These are phyloP conservation scores for Lasiurus cinereus DNA, from an alignment of 2,113 vertebrate species.

Conservation along the genomic window DNA sequence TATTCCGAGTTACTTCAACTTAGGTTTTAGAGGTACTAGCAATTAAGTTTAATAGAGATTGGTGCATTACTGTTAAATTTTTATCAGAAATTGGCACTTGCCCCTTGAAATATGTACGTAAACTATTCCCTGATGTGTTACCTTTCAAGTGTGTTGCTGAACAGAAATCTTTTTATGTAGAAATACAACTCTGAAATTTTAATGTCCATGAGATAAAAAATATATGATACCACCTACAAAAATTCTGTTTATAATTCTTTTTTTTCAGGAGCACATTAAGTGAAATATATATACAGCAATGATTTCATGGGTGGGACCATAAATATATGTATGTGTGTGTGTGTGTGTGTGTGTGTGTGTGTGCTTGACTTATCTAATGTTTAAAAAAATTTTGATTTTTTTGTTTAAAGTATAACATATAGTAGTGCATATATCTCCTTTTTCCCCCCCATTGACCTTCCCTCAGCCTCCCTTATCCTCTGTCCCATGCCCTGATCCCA, in stretches of 20 bases:
- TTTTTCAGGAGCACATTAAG: not conserved
- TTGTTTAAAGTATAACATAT: too few relatives aligned
- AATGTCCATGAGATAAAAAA: slow-evolving; percentile 60
- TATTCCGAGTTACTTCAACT: slow-evolving; percentile 9
- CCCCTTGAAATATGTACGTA: slow-evolving; percentile 32
- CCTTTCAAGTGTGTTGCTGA: slow-evolving; percentile 54
- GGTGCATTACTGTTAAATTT: slow-evolving; percentile 51
- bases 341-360: not conserved
- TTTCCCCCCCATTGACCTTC: too few relatives aligned
- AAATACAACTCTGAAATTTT: slow-evolving; percentile 64
- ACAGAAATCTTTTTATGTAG: slow-evolving; percentile 25
- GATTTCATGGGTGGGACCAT: not conserved
- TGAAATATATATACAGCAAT: not conserved
- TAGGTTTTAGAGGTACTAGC: not conserved
- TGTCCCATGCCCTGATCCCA: too few relatives aligned
- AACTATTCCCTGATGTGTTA: not conserved
- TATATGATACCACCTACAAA: slow-evolving; percentile 9
- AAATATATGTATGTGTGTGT: not conserved
- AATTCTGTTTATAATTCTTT: slow-evolving; percentile 43
- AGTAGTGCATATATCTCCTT: too few relatives aligned
- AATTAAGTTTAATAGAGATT: slow-evolving; percentile 46
- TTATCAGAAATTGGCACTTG: slow-evolving; percentile 62
- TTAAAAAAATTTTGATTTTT: too few relatives aligned
- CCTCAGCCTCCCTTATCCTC: too few relatives aligned
- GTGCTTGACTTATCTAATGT: not conserved